Evolutionary conservation across 1,140 invertebrate genomes (phyloP).

Genomic region (Hestina assimilis): DNA sequence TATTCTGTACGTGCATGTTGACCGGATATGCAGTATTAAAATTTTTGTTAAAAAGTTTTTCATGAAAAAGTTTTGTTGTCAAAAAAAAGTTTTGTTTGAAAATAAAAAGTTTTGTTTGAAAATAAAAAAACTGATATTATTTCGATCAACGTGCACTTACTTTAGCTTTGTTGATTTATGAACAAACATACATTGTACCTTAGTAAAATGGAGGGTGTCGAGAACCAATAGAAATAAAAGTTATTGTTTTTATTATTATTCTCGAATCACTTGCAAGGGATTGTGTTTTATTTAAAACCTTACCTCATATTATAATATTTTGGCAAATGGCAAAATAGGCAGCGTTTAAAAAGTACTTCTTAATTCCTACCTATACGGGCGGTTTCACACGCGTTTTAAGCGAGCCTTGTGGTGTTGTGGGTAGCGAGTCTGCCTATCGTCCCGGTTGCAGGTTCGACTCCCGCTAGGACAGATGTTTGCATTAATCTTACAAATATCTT

Average conservation of each 20-base stretch:
- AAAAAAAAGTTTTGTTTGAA: slow-evolving; percentile 17
- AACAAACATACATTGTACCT: slow-evolving; percentile 72
- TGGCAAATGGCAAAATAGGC: too few relatives aligned
- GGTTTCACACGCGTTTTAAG: too few relatives aligned
- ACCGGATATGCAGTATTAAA: slow-evolving; percentile 28
- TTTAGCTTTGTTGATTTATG: slow-evolving; percentile 72
- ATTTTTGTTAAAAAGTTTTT: slow-evolving; percentile 15
- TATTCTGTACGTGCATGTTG: slow-evolving; percentile 57
- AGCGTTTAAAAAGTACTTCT: too few relatives aligned
- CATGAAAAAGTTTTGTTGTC: slow-evolving; percentile 14
- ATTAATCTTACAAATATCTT: too few relatives aligned
- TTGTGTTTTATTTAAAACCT: slow-evolving; percentile 60
- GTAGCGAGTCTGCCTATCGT: too few relatives aligned
- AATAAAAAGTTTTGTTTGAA: slow-evolving; percentile 1
- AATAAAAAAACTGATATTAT: slow-evolving; percentile 17
- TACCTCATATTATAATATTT: background rate
- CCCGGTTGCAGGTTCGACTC: too few relatives aligned
- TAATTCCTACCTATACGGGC: too few relatives aligned
- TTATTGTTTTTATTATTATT: slow-evolving; percentile 77
- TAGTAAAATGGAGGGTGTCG: slow-evolving; percentile 59
- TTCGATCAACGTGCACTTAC: slow-evolving; percentile 45
- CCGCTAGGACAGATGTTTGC: too few relatives aligned
- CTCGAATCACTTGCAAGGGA: slow-evolving; percentile 73
- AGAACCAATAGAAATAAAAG: slow-evolving; percentile 76
- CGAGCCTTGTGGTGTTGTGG: too few relatives aligned